A percentile compares a stretch with the other conserved stretches of the same genome.
Conservation (phyloP, 23 tunicate genomes). For the Ascidia mentula region DNA sequence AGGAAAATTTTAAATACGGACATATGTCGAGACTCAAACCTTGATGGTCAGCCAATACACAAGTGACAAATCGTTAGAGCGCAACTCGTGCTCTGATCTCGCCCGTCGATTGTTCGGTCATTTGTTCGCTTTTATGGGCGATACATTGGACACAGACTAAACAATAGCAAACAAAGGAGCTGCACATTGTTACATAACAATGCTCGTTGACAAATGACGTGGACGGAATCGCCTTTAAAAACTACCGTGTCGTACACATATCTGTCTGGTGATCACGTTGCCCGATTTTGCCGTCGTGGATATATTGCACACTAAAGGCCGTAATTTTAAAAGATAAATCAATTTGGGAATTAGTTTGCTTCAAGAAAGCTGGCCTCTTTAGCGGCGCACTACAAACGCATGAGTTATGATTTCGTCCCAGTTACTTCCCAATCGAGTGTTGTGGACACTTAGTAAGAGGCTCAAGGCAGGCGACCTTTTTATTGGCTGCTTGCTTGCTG, state of each 20-base stretch:
- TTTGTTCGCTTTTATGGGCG: constrained; percentile 7
- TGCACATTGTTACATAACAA: constrained; percentile 19
- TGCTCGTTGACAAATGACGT: constrained; percentile 24
- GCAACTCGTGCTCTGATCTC: not conserved
- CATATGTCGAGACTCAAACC: not conserved
- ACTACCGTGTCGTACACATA: constrained; percentile 15
- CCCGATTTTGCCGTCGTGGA: not conserved
- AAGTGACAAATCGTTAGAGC: not conserved
- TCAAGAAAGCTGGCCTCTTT: not conserved
- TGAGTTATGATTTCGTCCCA: not conserved
- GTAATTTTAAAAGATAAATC: not conserved
- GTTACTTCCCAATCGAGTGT: not conserved
- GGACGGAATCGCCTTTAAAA: not conserved
- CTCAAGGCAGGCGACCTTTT: not conserved
- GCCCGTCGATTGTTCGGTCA: not conserved
- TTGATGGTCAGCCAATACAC: not conserved
- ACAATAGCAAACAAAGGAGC: constrained; percentile 14
- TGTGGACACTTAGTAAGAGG: not conserved
- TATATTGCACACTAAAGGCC: not conserved
- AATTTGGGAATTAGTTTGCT: not conserved
- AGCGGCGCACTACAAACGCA: not conserved
- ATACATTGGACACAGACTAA: constrained; percentile 8
- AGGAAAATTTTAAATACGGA: not conserved
- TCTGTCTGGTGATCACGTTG: not conserved
- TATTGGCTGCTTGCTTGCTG: not conserved